Conservation (phyloP, 2,888 invertebrate genomes). For the Kuschelorhynchus macadamiae region DNA sequence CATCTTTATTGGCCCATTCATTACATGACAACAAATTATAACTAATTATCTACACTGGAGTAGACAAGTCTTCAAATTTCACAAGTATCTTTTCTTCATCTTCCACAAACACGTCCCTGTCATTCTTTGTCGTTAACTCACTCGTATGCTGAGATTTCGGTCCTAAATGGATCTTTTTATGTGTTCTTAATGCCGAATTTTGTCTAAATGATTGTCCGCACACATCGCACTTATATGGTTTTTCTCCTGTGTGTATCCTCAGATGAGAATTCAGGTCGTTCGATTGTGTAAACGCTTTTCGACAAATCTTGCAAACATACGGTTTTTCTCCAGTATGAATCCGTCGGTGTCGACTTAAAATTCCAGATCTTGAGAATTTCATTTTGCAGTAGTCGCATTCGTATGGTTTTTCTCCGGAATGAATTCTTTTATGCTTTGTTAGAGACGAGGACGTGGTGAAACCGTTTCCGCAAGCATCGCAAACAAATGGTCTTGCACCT, state of each 20-base stretch:
- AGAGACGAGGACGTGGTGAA: conserved; percentile 72
- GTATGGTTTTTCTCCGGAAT: conserved; percentile 76
- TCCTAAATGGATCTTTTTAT: conserved; percentile 64
- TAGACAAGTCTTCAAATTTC: not conserved
- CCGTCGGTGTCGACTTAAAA: conserved; percentile 75
- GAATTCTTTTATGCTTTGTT: conserved; percentile 73
- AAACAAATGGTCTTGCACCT: conserved; percentile 68
- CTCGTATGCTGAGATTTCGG: conserved; percentile 2
- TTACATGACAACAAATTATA: not conserved
- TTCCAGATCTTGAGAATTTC: conserved; percentile 68
- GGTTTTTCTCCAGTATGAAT: conserved; percentile 77
- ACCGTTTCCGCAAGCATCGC: conserved; percentile 66
- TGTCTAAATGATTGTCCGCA: conserved; percentile 68
- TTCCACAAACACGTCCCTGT: conserved; percentile 36
- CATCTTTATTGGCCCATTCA: too few relatives aligned
- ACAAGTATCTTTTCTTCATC: conserved; percentile 41
- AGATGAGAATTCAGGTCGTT: conserved; percentile 66
- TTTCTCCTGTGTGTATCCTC: conserved; percentile 65
- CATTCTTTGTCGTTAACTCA: not conserved
- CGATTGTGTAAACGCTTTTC: conserved; percentile 66
- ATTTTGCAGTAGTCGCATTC: conserved; percentile 77
- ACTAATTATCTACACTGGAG: not conserved
- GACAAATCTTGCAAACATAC: conserved; percentile 66
- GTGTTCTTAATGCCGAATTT: conserved; percentile 67
- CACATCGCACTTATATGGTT: conserved; percentile 63